Conservation (phyloP, 2,888 invertebrate species). For the Vannuccia rotundouncinata region DNA sequence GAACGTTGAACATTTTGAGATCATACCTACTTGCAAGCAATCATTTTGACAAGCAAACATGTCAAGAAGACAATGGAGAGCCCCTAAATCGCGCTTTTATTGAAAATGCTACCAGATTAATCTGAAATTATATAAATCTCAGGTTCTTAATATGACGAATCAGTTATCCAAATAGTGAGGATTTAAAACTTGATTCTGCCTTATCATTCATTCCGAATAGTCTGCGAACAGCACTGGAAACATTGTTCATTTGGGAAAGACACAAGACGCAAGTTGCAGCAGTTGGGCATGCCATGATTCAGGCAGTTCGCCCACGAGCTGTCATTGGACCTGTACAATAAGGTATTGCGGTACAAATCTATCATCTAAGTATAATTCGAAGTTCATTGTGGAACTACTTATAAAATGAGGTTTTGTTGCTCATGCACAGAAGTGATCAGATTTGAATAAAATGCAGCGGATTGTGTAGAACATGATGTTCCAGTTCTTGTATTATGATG, state of each 20-base stretch:
- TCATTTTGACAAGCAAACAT: no score
- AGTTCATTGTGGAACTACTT: not conserved
- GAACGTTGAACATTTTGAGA: no score
- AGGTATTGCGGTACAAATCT: not conserved
- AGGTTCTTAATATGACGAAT: no score
- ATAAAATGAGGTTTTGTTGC: not conserved
- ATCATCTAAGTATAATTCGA: not conserved
- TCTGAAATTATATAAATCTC: no score
- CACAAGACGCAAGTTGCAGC: not conserved
- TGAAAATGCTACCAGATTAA: no score
- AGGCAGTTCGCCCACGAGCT: conserved; percentile 14
- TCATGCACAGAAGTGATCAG: not conserved
- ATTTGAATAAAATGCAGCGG: conserved; percentile 29
- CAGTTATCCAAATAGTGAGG: no score
- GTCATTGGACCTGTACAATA: not conserved
- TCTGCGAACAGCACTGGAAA: not conserved
- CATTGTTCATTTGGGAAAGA: not conserved
- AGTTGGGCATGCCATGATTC: not conserved
- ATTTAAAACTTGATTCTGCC: no score
- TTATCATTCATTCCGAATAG: not conserved
- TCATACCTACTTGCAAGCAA: no score
- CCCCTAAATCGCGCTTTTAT: no score
- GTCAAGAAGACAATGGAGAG: no score
- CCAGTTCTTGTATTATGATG: not conserved
- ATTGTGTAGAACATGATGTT: conserved; percentile 8